Evolutionary conservation across 2,797 vertebrate species (phyloP).

Genomic region (Falco biarmicus): DNA sequence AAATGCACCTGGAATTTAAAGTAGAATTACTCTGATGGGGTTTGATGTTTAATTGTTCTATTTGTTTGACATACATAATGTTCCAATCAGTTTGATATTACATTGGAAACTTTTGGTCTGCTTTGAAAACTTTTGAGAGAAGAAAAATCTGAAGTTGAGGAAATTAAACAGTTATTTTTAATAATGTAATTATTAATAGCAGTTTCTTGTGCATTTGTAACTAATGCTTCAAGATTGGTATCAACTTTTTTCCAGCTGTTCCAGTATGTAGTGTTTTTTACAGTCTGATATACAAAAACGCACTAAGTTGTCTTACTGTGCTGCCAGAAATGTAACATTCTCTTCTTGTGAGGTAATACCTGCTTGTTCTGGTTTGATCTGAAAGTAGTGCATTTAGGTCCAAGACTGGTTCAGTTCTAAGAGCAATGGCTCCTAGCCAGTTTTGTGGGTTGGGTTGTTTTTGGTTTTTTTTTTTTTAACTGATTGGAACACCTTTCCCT

Average conservation of each 20-base stretch:
- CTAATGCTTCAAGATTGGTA: background rate
- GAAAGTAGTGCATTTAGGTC: background rate
- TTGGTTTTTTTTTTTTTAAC: too few species aligned
- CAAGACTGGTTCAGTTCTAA: background rate
- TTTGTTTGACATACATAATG: background rate
- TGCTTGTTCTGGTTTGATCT: background rate
- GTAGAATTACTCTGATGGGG: background rate
- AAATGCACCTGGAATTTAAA: background rate
- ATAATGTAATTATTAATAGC: background rate
- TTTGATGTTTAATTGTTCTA: background rate
- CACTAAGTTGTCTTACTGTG: background rate
- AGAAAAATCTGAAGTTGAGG: background rate
- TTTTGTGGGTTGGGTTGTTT: background rate
- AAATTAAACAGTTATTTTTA: background rate
- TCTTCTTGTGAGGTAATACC: background rate
- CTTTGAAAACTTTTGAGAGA: background rate
- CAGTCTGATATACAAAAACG: background rate
- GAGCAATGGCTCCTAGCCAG: background rate
- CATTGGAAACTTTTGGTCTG: background rate
- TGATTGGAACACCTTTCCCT: background rate
- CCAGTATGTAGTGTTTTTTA: background rate
- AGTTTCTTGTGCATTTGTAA: background rate
- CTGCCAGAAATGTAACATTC: background rate
- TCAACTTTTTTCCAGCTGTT: background rate
- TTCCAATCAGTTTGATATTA: background rate